These are phyloP conservation scores for Mirza zaza DNA, from an alignment of 2,113 vertebrate genomes.

Conservation along the genomic window DNA sequence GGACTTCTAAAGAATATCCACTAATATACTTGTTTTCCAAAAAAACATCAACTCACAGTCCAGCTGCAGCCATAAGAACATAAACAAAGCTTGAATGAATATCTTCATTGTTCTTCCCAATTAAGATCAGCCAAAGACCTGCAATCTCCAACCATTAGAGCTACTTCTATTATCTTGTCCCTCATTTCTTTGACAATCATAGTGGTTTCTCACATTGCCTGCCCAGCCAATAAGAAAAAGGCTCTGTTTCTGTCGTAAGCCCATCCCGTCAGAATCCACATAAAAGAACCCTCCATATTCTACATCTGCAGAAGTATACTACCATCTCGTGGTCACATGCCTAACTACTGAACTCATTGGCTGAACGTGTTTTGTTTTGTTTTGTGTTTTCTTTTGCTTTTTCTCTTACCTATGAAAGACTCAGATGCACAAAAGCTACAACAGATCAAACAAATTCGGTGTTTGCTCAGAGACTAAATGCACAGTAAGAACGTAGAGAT, in stretches of 20 bases:
- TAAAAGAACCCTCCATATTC: neutral
- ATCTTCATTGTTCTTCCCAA: neutral
- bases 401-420: neutral
- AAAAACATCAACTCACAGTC: neutral
- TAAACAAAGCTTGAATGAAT: neutral
- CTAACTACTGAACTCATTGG: neutral
- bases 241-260: neutral
- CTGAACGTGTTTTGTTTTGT: neutral
- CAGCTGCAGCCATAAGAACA: neutral
- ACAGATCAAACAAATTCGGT: neutral
- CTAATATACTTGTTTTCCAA: neutral
- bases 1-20: neutral
- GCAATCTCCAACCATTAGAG: neutral
- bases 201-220: neutral
- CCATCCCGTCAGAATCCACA: neutral
- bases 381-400: no score
- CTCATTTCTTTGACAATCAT: neutral
- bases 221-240: neutral
- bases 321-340: neutral
- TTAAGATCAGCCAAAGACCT: neutral
- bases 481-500: neutral
- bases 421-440: no score
- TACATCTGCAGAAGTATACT: neutral
- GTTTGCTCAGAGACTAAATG: neutral
- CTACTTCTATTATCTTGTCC: neutral